Evolutionary conservation across 2,797 vertebrate genomes (phyloP), one percentile per base, ranked within the genome.

Genomic region (Falco rusticolus): DNA sequence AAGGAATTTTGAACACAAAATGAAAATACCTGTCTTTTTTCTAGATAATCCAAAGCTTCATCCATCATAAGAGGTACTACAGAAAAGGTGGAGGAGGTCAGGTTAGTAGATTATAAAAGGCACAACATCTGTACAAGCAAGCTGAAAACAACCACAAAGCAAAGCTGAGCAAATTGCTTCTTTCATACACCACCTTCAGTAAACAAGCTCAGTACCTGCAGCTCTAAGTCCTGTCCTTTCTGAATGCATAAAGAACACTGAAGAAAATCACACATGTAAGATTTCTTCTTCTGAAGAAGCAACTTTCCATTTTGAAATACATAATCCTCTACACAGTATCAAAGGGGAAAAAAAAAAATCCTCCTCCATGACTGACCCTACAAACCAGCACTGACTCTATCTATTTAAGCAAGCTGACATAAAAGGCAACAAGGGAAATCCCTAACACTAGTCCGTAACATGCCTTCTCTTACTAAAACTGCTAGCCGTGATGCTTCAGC

Each of bases 61-160:
- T 99, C 98, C 99, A 99, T 98, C 99, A 99, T 99, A 75, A 98
- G 97, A 84, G 99, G 99, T 96, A 99, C 99, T 99, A 97, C 43
- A 98, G 50, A 75, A 97, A 93, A 94, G 5, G 25, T 47, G 12
- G 12, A 74, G 13, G 13, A 88, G 31, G 10, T 66, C 48, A 87
- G 12, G n/a, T 96, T 84, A 95, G 48, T 28, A 71, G 45, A 89
- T 64, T 50, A 0, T 14, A 95, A 74, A 3, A 87, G 16, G 53
- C 13, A 68, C 70, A 75, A 53, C 68, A 83, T 16, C 14, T 15
- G 18, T 22, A 77, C 16, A 70, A 61, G 48, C 31, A 86, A 83
- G 24, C 60, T 71, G 71, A 83, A 48, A 90, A 68, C 18, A 90
- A 88, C 10, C 29, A 63, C 16, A 77, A 74, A 24, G 8, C 29